Evolutionary conservation across 1,140 invertebrate species (phyloP), one percentile per base, ranked within the genome.

Genomic region (Brachionus sp.): DNA sequence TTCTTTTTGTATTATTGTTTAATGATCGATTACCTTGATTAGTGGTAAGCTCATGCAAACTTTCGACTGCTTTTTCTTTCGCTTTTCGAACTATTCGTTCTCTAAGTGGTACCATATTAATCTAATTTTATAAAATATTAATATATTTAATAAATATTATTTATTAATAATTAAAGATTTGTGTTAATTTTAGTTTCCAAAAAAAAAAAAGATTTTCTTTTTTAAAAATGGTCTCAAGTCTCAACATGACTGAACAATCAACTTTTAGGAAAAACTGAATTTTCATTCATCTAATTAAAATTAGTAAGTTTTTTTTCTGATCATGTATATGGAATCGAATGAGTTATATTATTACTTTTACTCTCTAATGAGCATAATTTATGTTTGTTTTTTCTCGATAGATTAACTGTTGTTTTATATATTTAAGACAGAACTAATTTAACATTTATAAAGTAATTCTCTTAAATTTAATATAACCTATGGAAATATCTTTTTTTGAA

Each of bases 41-140:
- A 23, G 70, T 75, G 25, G 70, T 50, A 19, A 80, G 39, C 42
- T 80, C 77, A 44, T 80, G 77, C 19, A 80, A 25, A 66, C 50
- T 80, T 35, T 80, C 77, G 6, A 62, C 50, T 6, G 77, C 77
- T 66, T 35, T 23, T n/a, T 80, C 77, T 80, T 80, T 80, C 0
- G 77, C 77, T 62, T 66, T 57, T 35, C 77, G 46, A 23, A 80
- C 77, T 35, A 80, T 80, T 23, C 77, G 77, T 62, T 80, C 77
- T 62, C 77, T 39, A 6, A 62, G 23, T 37, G 77, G 77, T 39
- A 80, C 37, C 77, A 80, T 80, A 39, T 77, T 77, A 19, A 57
- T 57, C 50, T 57, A 57, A 16, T 16, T n/a, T 16, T 16, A 0
- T 53, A 5, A 53, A 53, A n/a, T n/a, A n/a, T n/a, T n/a, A n/a